A percentile compares a stretch with the other conserved stretches of the same genome.
phyloP scores from a whole-genome alignment of 1,140 invertebrate genomes.

The Ceratosolen fusciceps region DNA sequence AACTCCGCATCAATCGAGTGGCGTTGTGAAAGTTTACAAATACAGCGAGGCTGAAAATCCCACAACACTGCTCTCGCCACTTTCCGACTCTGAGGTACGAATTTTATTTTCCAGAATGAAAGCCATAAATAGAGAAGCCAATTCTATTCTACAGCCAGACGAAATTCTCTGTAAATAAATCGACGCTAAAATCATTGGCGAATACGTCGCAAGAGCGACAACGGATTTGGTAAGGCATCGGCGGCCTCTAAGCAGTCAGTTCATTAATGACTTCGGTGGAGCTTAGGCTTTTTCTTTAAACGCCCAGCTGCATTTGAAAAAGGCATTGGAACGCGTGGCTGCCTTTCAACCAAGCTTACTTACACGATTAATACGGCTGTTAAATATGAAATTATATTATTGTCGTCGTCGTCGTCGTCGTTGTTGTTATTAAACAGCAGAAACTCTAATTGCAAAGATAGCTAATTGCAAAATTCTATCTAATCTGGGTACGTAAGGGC shows the following conservation, averaged over 20 bases:
- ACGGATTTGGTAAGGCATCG: neutral
- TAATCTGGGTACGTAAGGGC: no score
- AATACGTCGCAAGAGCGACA: neutral
- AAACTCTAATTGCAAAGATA: no score
- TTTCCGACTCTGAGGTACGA: neutral
- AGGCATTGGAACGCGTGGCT: no score
- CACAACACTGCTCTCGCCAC: neutral
- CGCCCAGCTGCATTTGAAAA: no score
- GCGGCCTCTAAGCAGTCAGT: neutral
- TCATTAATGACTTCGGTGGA: neutral
- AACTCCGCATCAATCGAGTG: neutral
- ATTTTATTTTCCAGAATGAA: neutral
- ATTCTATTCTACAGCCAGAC: neutral
- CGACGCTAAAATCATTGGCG: no score
- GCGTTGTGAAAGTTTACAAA: conserved; percentile 17
- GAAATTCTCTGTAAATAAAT: neutral
- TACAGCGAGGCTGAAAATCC: neutral
- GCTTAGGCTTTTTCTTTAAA: no score
- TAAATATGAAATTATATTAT: no score
- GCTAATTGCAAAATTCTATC: no score
- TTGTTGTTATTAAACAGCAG: no score
- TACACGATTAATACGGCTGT: no score
- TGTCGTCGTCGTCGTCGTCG: no score
- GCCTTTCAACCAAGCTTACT: no score
- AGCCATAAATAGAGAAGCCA: neutral